phyloP scores from a whole-genome alignment of 1,140 invertebrate genomes.

The Diuraphis noxia region DNA sequence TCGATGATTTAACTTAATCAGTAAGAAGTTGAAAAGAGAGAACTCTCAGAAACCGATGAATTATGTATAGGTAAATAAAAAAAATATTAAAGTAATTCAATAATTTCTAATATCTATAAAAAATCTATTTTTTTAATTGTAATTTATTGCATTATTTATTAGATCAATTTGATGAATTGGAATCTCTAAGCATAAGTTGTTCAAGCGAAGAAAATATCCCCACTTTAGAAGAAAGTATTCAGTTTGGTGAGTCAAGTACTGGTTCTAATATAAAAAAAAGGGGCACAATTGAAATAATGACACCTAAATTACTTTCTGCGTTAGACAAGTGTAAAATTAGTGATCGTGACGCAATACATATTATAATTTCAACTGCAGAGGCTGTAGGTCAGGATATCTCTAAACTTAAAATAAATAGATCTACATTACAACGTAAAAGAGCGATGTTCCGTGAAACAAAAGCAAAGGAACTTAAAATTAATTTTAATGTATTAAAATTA shows the following conservation, averaged over 20 bases:
- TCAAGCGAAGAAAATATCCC: too few species aligned
- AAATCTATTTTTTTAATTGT: too few species aligned
- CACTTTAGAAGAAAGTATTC: background rate
- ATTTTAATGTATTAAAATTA: background rate
- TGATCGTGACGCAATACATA: background rate
- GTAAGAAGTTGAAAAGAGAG: too few species aligned
- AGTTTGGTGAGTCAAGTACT: background rate
- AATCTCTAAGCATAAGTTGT: too few species aligned
- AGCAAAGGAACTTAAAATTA: conserved; percentile 6
- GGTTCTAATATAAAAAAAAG: background rate
- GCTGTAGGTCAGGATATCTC: background rate
- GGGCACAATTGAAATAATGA: background rate
- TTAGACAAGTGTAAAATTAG: conserved; percentile 9
- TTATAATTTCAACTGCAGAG: background rate
- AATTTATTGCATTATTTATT: too few species aligned
- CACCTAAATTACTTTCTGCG: background rate
- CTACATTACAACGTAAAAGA: background rate
- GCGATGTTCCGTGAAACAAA: background rate
- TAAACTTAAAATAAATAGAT: background rate
- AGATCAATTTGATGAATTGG: too few species aligned
- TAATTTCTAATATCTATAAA: too few species aligned
- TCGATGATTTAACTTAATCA: too few species aligned
- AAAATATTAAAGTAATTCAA: too few species aligned
- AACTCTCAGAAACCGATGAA: too few species aligned
- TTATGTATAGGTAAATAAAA: too few species aligned